phyloP scores from a whole-genome alignment of 2,888 invertebrate species.

The Aethes cnicana region DNA sequence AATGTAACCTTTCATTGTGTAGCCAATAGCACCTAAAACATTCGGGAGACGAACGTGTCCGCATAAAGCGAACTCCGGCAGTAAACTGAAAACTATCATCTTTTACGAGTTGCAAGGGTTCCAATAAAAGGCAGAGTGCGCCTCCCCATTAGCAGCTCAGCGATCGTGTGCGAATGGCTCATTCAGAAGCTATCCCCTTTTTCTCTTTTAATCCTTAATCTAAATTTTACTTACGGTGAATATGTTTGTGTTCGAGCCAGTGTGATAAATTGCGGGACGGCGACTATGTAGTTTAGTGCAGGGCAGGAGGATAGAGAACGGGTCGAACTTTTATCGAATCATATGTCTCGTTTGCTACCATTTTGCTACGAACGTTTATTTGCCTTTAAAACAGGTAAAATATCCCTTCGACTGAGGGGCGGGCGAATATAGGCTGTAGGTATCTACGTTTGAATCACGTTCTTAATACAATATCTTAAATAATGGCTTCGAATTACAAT shows the following conservation, averaged over 20 bases:
- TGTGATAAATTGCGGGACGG: conserved; percentile 5
- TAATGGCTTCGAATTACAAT: conserved; percentile 20
- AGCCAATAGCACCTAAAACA: too few relatives aligned
- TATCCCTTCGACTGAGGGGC: too few relatives aligned
- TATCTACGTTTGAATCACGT: too few relatives aligned
- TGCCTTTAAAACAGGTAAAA: too few relatives aligned
- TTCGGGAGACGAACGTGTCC: conserved; percentile 16
- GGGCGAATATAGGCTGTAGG: too few relatives aligned
- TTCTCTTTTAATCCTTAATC: conserved; percentile 33
- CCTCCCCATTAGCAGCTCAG: conserved; percentile 36
- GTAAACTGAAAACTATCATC: conserved; percentile 38
- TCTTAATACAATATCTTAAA: conserved; percentile 4
- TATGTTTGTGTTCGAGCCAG: background rate
- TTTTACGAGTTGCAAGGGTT: conserved; percentile 40
- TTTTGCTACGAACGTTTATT: too few relatives aligned
- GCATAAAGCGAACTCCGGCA: conserved; percentile 29
- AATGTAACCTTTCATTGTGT: too few relatives aligned
- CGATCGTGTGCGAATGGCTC: conserved; percentile 34
- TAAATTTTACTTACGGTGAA: conserved; percentile 34
- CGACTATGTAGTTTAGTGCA: background rate
- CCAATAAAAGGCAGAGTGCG: conserved; percentile 37
- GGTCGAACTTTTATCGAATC: too few relatives aligned
- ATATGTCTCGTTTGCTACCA: too few relatives aligned
- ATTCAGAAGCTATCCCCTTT: conserved; percentile 32
- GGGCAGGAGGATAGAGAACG: too few relatives aligned